phyloP scores from a whole-genome alignment of 2,113 vertebrate genomes.

The Ictidomys tridecemlineatus region DNA sequence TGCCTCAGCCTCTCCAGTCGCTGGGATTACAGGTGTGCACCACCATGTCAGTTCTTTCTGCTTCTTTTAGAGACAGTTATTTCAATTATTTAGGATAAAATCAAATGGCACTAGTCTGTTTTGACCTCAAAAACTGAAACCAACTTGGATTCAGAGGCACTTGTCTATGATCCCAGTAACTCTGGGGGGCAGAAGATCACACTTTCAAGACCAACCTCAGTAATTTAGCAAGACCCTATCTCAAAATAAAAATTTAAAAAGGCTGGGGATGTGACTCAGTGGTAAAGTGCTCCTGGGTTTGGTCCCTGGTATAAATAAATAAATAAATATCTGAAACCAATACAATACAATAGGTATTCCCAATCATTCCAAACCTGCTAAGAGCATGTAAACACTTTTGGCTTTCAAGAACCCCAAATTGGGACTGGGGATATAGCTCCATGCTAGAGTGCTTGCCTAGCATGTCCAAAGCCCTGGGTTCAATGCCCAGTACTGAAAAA shows the following conservation, averaged over 20 bases:
- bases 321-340: background rate
- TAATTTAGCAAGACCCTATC: no score
- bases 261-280: no score
- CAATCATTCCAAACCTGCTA: background rate
- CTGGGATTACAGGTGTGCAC: background rate
- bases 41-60: background rate
- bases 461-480: no score
- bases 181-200: no score
- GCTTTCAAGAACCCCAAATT: background rate
- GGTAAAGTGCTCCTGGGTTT: no score
- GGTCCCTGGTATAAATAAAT: no score
- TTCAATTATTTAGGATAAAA: conserved; percentile 44
- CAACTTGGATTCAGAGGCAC: background rate
- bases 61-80: conserved; percentile 15
- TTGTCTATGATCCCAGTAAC: no score
- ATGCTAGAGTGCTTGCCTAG: no score
- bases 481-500: no score
- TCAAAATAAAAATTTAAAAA: no score
- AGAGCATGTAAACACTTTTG: background rate
- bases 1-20: background rate
- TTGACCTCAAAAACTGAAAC: background rate
- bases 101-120: background rate
- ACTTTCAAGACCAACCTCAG: no score
- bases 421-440: no score
- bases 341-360: background rate